Percentiles rank a stretch among this genome's conserved stretches.
phyloP scores from a whole-genome alignment of 2,888 invertebrate genomes.

The Sinelater perroti region DNA sequence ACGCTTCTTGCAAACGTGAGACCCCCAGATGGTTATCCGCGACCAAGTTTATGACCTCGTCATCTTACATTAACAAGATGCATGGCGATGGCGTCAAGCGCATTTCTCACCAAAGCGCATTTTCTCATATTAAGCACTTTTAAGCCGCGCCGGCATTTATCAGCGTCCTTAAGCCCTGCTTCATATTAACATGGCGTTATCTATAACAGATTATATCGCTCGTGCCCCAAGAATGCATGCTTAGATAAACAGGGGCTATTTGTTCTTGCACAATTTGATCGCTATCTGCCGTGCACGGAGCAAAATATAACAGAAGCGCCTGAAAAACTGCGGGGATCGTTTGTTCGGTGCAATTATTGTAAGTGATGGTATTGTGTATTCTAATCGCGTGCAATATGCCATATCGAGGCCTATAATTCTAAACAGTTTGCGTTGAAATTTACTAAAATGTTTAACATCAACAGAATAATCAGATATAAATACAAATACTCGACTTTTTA shows the following conservation, averaged over 20 bases:
- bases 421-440: too few species aligned
- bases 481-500: too few species aligned
- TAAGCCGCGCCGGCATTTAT: slow-evolving; percentile 30
- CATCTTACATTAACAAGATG: slow-evolving; percentile 26
- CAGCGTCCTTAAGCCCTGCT: slow-evolving; percentile 37
- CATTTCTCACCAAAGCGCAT: slow-evolving; percentile 37
- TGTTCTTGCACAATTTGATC: slow-evolving; percentile 12
- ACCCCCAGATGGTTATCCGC: slow-evolving; percentile 8
- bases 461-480: too few species aligned
- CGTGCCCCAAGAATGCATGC: slow-evolving; percentile 41
- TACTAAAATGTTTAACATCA: too few species aligned
- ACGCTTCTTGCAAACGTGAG: too few species aligned
- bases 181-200: slow-evolving; percentile 47
- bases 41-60: background rate
- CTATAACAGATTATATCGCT: slow-evolving; percentile 45
- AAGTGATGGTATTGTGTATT: too few species aligned
- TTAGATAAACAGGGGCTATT: slow-evolving; percentile 29
- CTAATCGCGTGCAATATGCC: too few species aligned
- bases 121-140: slow-evolving; percentile 7
- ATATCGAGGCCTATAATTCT: too few species aligned
- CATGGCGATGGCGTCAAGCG: slow-evolving; percentile 34
- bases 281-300: background rate
- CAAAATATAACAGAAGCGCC: background rate
- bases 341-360: too few species aligned
- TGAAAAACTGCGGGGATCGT: too few species aligned